Evolutionary conservation across 2,113 vertebrate species (phyloP).

Genomic region (Lophura nycthemera): DNA sequence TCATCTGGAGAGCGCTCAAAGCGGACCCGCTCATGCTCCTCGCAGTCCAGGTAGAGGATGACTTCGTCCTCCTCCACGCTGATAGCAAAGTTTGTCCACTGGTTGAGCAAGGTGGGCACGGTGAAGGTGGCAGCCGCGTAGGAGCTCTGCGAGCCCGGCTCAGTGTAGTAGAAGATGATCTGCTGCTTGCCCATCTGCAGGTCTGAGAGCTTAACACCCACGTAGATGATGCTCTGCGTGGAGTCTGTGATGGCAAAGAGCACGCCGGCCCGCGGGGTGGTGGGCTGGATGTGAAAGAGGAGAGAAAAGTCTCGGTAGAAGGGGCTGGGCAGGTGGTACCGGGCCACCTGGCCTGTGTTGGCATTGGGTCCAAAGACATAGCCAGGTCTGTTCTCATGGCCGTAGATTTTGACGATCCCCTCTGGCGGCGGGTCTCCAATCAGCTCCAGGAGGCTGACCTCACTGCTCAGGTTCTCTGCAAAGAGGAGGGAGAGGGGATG

Average conservation of each 20-base stretch:
- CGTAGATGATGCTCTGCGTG: constrained; percentile 81
- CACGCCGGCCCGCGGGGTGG: constrained; percentile 76
- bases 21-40: constrained; percentile 75
- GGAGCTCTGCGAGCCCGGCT: constrained; percentile 79
- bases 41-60: constrained; percentile 87
- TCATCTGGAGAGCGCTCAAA: constrained; percentile 82
- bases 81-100: constrained; percentile 89
- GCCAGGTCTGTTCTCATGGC: constrained; percentile 77
- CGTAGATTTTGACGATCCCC: constrained; percentile 79
- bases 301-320: constrained; percentile 92
- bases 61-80: constrained; percentile 82
- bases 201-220: constrained; percentile 88
- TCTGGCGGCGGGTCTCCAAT: constrained; percentile 86
- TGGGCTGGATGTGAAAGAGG: constrained; percentile 86
- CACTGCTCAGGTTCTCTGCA: constrained; percentile 74
- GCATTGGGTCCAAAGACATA: constrained; percentile 84
- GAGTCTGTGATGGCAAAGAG: constrained; percentile 90
- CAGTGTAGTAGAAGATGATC: constrained; percentile 89
- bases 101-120: constrained; percentile 80
- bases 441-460: constrained; percentile 88
- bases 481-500: constrained; percentile 29
- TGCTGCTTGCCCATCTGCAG: constrained; percentile 77
- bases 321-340: constrained; percentile 82
- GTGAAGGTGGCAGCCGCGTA: constrained; percentile 85
- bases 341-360: constrained; percentile 87